Evolutionary conservation across 1,140 invertebrate species (phyloP).

Genomic region (Drosophila melanica): DNA sequence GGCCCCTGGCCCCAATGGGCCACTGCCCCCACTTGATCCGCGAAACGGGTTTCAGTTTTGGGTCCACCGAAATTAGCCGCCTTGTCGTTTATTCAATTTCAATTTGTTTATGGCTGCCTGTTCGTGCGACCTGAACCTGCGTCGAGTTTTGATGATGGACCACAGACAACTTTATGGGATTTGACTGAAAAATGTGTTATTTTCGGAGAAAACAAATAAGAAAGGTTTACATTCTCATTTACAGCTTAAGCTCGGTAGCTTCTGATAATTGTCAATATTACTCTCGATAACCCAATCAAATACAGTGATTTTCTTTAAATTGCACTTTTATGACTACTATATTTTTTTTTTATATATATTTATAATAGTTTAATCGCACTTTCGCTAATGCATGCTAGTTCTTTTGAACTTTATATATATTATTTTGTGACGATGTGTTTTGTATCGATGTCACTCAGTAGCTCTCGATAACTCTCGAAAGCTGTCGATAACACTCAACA

Average conservation of each 20-base stretch:
- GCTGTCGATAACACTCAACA: not conserved
- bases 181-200: too few relatives aligned
- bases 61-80: slow-evolving; percentile 34
- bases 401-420: too few relatives aligned
- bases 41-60: not conserved
- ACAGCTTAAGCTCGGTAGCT: not conserved
- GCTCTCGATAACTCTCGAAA: not conserved
- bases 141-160: not conserved
- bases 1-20: slow-evolving; percentile 7
- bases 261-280: not conserved
- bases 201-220: too few relatives aligned
- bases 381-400: too few relatives aligned
- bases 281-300: too few relatives aligned
- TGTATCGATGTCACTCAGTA: too few relatives aligned
- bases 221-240: not conserved
- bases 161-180: not conserved
- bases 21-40: slow-evolving; percentile 1
- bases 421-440: too few relatives aligned
- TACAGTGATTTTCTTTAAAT: too few relatives aligned
- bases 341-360: too few relatives aligned
- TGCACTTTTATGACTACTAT: too few relatives aligned
- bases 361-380: too few relatives aligned
- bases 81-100: slow-evolving; percentile 60
- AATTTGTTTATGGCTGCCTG: slow-evolving; percentile 57
- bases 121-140: slow-evolving; percentile 3